phyloP scores from a whole-genome alignment of 2,113 vertebrate species.

The Pterocles orientalis region DNA sequence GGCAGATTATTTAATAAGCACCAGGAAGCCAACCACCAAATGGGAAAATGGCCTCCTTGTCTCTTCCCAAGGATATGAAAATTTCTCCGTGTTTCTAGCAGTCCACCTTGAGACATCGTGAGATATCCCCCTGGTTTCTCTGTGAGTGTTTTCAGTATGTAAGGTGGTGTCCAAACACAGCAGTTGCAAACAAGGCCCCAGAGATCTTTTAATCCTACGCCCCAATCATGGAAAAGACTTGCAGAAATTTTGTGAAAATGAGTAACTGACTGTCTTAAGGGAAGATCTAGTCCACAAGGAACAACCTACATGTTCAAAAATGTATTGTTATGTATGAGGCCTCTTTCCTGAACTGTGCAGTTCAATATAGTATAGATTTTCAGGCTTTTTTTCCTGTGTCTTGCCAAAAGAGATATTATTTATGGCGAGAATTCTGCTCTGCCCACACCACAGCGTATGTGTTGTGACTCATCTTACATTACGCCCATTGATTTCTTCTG shows the following conservation, averaged over 20 bases:
- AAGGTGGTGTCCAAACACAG: not conserved
- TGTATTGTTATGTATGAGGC: not conserved
- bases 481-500: not conserved
- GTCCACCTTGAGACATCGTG: not conserved
- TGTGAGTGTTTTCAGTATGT: not conserved
- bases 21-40: not conserved
- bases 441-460: not conserved
- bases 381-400: not conserved
- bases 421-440: not conserved
- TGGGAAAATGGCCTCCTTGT: not conserved
- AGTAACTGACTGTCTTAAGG: not conserved
- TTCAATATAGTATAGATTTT: not conserved
- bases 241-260: not conserved
- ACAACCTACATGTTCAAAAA: not conserved
- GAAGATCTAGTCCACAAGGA: not conserved
- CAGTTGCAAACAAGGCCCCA: not conserved
- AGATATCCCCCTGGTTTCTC: not conserved
- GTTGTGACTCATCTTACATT: not conserved
- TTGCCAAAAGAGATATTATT: constrained; percentile 25
- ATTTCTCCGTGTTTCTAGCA: not conserved
- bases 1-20: not conserved
- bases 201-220: not conserved
- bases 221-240: not conserved
- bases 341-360: not conserved
- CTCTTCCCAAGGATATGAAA: not conserved